These are phyloP conservation scores for Carollia perspicillata DNA, from an alignment of 2,113 vertebrate genomes.

Conservation along the genomic window DNA sequence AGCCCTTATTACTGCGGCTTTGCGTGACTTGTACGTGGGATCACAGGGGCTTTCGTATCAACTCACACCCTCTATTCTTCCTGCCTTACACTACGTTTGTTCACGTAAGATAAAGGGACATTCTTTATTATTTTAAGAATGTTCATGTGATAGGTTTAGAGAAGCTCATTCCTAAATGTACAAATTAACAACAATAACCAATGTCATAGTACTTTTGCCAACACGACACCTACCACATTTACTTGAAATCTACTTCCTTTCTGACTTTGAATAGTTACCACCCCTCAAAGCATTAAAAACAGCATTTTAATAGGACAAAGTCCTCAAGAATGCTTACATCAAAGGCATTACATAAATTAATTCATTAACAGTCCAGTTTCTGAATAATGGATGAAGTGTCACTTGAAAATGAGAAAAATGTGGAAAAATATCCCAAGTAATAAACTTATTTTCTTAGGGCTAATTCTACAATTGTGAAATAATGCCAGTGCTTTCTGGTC, in stretches of 20 bases:
- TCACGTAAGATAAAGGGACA: not conserved
- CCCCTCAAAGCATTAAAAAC: not conserved
- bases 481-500: not conserved
- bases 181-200: not conserved
- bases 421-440: not conserved
- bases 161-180: not conserved
- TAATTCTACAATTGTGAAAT: not conserved
- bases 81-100: not conserved
- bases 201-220: not conserved
- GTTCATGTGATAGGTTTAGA: not conserved
- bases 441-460: not conserved
- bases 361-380: not conserved
- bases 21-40: rapidly evolving
- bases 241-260: not conserved
- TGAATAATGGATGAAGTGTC: not conserved
- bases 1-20: too few relatives aligned
- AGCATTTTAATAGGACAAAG: not conserved
- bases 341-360: not conserved
- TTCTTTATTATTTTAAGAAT: not conserved
- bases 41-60: not conserved
- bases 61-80: not conserved
- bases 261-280: not conserved
- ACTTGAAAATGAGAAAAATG: not conserved
- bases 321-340: not conserved
- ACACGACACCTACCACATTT: not conserved